Evolutionary conservation across 2,888 invertebrate species (phyloP), one percentile per base, ranked within the genome.

Genomic region (Caenorhabditis zanzibari): DNA sequence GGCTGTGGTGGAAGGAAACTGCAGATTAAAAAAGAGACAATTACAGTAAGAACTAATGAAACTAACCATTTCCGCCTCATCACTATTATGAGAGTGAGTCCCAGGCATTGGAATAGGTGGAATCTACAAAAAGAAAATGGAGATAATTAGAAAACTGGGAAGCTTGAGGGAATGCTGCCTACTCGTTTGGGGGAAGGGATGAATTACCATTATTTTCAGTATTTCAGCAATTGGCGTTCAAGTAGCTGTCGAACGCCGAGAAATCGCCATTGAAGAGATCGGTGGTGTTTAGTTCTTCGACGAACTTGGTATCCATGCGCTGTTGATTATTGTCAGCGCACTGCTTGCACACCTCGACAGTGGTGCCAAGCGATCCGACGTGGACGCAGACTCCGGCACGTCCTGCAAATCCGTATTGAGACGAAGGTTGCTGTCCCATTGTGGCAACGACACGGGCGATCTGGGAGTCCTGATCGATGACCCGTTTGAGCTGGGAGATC

Each of bases 361-460:
- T 81, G 35, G 81, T 84, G 35, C 81, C 84, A 14, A 63, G 63
- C 4, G 68, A 44, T 63, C 81, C 84, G 28, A 77, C 77, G 28
- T 84, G 81, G 10, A 81, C 68, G 35, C 84, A 84, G 22, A 84
- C 81, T 32, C 81, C 79, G 5, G 74, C 72, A n/a, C 74, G 64
- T n/a, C 75, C 68, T 54, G 54, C 73, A 1, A 41, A 10, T 3
- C 47, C n/a, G 7, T 24, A 56, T 10, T 58, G 61, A 2, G 41
- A 28, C 10, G 59, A 44, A 1, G 64, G 32, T 24, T 68, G 16
- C 1, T 54, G 47, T 19, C 77, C 81, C 75, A 86, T 77, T 19
- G 58, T 77, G 69, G 84, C 81, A 19, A 86, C 82, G 63, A 85
- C 81, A n/a, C 72, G 66, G 14, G 86, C 86, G 24, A 86, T 82